Base-by-base conservation (phyloP, 1,140 invertebrate genomes). In the Drosophila chauvacae region DNA sequence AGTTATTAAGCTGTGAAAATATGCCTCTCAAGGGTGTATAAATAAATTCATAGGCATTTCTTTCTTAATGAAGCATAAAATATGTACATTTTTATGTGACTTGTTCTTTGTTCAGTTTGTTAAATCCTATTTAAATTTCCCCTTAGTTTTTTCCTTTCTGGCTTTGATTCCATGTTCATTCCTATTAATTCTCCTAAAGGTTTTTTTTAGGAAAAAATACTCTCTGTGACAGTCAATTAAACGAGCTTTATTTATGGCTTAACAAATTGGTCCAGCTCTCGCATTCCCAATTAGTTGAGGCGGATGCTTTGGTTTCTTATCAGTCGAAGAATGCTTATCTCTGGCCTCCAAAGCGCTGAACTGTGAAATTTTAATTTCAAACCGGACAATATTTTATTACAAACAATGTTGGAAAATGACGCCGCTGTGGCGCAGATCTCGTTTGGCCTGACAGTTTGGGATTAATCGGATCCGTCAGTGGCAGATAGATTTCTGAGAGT, bases 131-230 rank as follows among this genome's bases (percentile, higher is more conserved):
- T 26, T 9, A 0, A 2, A 53, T 0, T 7, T 35, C 5, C 4
- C 11, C 11, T 14, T 7, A 13, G 11, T 7, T 20, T 20, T 6
- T 44, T 11, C 11, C 2, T 4, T 44, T 30, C n/a, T 9, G 4
- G 10, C 1, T 18, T 51, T 6, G n/a, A 28, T 11, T 20, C 26
- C 16, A 20, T 44, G 33, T 13, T 18, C 3, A 16, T 18, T 30
- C 39, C 47, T 55, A 30, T 56, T 39, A 53, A 30, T 30, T 39
- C 7, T 98, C 96, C 65, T 95, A 96, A 33, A 98, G 93, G 44
- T 95, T 93, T 92, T 97, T 98, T 94, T 98, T 94, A 92, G 77
- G 79, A 59, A 58, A 41, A 57, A 63, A 68, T 53, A 51, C 55
- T 44, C 71, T 48, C 53, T 35, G 60, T 70, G 55, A 41, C 80